These are phyloP conservation scores for Epinephelus fuscoguttatus DNA, from an alignment of 2,113 vertebrate species.

Conservation along the genomic window DNA sequence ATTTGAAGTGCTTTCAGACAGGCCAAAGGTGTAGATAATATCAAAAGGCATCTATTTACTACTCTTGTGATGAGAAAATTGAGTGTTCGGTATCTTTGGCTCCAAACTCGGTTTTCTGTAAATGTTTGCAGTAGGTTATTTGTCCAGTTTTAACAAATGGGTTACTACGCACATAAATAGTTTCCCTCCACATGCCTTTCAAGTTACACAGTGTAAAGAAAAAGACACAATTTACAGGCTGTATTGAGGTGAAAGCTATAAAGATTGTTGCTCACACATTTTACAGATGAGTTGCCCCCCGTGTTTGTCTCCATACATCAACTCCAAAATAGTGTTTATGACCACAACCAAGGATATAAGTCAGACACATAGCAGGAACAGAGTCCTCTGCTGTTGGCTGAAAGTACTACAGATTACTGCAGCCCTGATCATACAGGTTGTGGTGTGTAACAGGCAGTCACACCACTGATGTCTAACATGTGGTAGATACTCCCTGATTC, in stretches of 20 bases:
- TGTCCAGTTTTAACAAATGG: constrained; percentile 3
- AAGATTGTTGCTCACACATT: constrained; percentile 9
- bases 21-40: constrained; percentile 23
- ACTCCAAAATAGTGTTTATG: constrained; percentile 28
- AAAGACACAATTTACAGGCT: neutral
- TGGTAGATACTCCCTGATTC: neutral
- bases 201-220: neutral
- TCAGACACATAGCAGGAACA: constrained; percentile 47
- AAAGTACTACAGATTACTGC: constrained; percentile 56
- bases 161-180: neutral
- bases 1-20: constrained; percentile 36
- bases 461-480: neutral
- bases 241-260: constrained; percentile 4
- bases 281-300: neutral
- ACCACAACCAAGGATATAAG: constrained; percentile 10
- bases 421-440: neutral
- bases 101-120: neutral
- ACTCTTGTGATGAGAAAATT: neutral
- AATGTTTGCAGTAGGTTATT: constrained; percentile 15
- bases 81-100: neutral
- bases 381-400: constrained; percentile 75
- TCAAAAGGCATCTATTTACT: constrained; percentile 20
- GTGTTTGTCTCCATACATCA: constrained; percentile 26
- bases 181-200: neutral
- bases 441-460: constrained; percentile 28